Evolutionary conservation across 2,797 vertebrate genomes (phyloP).

Genomic region (Pterois miles): DNA sequence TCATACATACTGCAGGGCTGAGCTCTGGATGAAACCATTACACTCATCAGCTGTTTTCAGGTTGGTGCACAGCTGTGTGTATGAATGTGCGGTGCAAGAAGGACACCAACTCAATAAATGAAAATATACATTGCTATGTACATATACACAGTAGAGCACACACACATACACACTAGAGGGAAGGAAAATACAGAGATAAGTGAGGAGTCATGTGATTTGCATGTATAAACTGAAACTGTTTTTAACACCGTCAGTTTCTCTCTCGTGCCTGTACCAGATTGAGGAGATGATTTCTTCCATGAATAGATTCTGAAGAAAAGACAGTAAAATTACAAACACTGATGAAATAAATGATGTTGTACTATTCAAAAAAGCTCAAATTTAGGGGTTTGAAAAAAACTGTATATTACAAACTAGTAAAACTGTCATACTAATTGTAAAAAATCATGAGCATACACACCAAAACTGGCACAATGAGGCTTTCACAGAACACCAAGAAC

Average conservation of each 20-base stretch:
- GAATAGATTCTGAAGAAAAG: not conserved
- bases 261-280: not conserved
- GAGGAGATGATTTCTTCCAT: too few relatives aligned
- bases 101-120: too few relatives aligned
- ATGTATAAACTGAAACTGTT: slow-evolving; percentile 47
- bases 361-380: not conserved
- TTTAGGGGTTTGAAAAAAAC: too few relatives aligned
- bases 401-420: too few relatives aligned
- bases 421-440: too few relatives aligned
- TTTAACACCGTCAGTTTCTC: too few relatives aligned
- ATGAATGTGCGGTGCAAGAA: not conserved
- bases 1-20: not conserved
- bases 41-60: slow-evolving; percentile 30
- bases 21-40: slow-evolving; percentile 46
- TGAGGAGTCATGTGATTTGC: slow-evolving; percentile 40
- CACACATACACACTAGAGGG: too few relatives aligned
- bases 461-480: too few relatives aligned
- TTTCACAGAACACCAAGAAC: too few relatives aligned
- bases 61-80: not conserved
- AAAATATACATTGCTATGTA: not conserved
- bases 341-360: not conserved
- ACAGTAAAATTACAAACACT: too few relatives aligned
- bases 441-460: not conserved
- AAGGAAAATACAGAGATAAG: too few relatives aligned
- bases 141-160: not conserved